phyloP scores from a whole-genome alignment of 2,113 vertebrate genomes.

The Perca flavescens region DNA sequence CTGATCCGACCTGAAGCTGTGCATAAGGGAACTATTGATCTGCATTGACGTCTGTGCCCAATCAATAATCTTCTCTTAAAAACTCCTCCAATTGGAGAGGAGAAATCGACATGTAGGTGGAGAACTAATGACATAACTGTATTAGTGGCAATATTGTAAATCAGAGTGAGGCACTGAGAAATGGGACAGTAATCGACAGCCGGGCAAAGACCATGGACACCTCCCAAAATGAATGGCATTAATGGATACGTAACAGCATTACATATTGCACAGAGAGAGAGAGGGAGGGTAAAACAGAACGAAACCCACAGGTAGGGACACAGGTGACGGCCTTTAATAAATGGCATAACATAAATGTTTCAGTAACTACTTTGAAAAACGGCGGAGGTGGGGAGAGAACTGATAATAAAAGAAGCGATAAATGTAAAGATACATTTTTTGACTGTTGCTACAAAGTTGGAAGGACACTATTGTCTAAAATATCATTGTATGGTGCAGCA shows the following conservation, averaged over 20 bases:
- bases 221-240: slow-evolving; percentile 15
- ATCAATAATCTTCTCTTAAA: slow-evolving; percentile 42
- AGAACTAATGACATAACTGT: slow-evolving; percentile 36
- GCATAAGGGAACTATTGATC: slow-evolving; percentile 46
- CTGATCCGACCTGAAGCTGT: neutral
- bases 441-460: neutral
- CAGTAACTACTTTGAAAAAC: neutral
- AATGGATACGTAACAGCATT: slow-evolving; percentile 26
- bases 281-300: neutral
- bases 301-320: neutral
- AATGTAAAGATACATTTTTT: neutral
- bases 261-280: neutral
- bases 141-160: slow-evolving; percentile 42
- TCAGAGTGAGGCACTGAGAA: neutral
- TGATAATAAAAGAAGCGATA: neutral
- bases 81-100: slow-evolving; percentile 12
- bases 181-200: slow-evolving; percentile 4
- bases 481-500: neutral
- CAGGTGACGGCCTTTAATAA: neutral
- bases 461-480: neutral
- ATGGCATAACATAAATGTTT: neutral
- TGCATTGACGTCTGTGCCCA: slow-evolving; percentile 20
- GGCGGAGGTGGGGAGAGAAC: neutral
- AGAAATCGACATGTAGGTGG: slow-evolving; percentile 32
- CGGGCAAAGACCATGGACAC: neutral